Evolutionary conservation across 2,888 invertebrate species (phyloP).

Genomic region (Gibbula magus): DNA sequence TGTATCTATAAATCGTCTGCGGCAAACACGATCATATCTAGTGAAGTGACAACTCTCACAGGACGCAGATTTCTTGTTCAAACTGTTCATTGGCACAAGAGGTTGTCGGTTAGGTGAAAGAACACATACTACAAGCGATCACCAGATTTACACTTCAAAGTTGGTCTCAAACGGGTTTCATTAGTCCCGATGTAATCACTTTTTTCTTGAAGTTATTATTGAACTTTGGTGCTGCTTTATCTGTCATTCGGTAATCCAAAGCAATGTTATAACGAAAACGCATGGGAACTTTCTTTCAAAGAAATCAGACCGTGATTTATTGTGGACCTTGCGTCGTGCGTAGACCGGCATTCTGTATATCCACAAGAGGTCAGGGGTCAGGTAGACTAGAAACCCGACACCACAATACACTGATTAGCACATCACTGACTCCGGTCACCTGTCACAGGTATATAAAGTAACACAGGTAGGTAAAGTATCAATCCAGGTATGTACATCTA

Average conservation of each 20-base stretch:
- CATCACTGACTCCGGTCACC: not conserved
- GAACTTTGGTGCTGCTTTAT: not conserved
- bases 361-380: not conserved
- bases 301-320: not conserved
- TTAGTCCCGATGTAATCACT: not conserved
- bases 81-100: not conserved
- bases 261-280: not conserved
- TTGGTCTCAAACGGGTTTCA: not conserved
- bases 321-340: not conserved
- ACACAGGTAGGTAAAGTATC: no score
- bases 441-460: no score
- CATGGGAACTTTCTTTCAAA: not conserved
- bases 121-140: not conserved
- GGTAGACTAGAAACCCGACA: not conserved
- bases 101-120: not conserved
- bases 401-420: not conserved
- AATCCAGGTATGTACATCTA: no score
- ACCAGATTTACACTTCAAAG: slow-evolving; percentile 19
- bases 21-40: slow-evolving; percentile 6
- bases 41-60: not conserved
- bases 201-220: slow-evolving; percentile 10
- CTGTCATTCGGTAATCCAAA: slow-evolving; percentile 8
- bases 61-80: not conserved
- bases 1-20: slow-evolving; percentile 3
- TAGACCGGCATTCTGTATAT: not conserved